Evolutionary conservation across 2,113 vertebrate genomes (phyloP).

Genomic region (Oncorhynchus tshawytscha): DNA sequence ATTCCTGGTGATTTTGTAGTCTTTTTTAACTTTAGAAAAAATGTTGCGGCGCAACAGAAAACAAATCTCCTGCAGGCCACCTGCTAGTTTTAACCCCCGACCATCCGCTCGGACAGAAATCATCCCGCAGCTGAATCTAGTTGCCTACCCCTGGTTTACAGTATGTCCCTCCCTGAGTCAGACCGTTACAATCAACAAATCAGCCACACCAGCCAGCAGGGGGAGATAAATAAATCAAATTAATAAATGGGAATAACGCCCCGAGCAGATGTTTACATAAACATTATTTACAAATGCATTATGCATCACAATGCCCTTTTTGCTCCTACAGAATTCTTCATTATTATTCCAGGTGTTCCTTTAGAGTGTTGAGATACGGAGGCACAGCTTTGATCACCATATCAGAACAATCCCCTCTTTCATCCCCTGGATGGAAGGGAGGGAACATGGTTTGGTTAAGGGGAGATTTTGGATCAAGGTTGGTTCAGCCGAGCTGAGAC

Average conservation of each 20-base stretch:
- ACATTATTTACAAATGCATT: constrained; percentile 67
- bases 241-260: constrained; percentile 65
- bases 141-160: constrained; percentile 21
- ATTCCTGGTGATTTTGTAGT: no score
- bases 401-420: constrained; percentile 74
- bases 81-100: no score
- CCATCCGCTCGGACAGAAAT: no score
- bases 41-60: no score
- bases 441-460: constrained; percentile 63
- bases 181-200: constrained; percentile 55
- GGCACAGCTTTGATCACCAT: constrained; percentile 66
- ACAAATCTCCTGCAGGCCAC: no score
- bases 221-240: constrained; percentile 55
- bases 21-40: no score
- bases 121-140: no score
- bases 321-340: constrained; percentile 57
- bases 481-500: constrained; percentile 53
- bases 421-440: constrained; percentile 46
- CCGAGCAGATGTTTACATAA: constrained; percentile 72
- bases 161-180: constrained; percentile 36
- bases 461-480: constrained; percentile 66
- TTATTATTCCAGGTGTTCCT: constrained; percentile 71
- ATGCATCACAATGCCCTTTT: constrained; percentile 60
- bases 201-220: constrained; percentile 34
- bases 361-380: constrained; percentile 55